A percentile compares a stretch with the other conserved stretches of the same genome.
These are phyloP conservation scores for Cetoscarus ocellatus DNA, from an alignment of 2,797 vertebrate genomes.

Conservation along the genomic window DNA sequence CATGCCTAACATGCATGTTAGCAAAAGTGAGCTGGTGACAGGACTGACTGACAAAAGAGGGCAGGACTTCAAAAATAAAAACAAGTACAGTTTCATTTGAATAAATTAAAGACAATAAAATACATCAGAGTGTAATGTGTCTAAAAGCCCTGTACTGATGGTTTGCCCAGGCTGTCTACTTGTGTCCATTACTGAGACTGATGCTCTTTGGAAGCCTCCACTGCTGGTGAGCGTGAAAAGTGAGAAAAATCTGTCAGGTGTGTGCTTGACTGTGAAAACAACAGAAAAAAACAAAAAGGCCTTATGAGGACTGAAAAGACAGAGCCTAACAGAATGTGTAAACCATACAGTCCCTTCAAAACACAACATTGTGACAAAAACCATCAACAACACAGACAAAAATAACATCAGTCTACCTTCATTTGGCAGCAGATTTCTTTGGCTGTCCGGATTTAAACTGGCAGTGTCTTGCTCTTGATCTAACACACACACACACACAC, in stretches of 20 bases:
- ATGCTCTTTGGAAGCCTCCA: constrained; percentile 70
- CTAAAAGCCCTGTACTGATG: constrained; percentile 36
- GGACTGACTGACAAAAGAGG: constrained; percentile 35
- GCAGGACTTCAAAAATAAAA: constrained; percentile 18
- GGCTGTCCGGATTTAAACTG: constrained; percentile 64
- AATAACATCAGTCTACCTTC: constrained; percentile 42
- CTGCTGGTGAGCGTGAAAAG: constrained; percentile 69
- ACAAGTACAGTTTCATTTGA: constrained; percentile 33
- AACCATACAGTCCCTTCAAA: constrained; percentile 37
- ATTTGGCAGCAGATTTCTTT: constrained; percentile 71
- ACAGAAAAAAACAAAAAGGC: constrained; percentile 29
- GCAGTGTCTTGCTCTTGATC: constrained; percentile 78
- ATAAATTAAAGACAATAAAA: constrained; percentile 13
- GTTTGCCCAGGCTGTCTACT: constrained; percentile 29
- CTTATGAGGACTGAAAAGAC: constrained; percentile 20
- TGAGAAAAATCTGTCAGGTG: constrained; percentile 8
- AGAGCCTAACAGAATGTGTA: neutral
- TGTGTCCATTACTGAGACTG: constrained; percentile 33
- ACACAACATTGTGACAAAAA: constrained; percentile 64
- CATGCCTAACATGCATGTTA: constrained; percentile 64
- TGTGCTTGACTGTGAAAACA: constrained; percentile 31
- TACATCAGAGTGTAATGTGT: constrained; percentile 17
- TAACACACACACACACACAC: constrained; percentile 12
- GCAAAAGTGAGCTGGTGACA: constrained; percentile 54
- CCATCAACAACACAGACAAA: constrained; percentile 48